These are phyloP conservation scores for Ictalurus furcatus DNA, from an alignment of 2,113 vertebrate species.

Conservation along the genomic window DNA sequence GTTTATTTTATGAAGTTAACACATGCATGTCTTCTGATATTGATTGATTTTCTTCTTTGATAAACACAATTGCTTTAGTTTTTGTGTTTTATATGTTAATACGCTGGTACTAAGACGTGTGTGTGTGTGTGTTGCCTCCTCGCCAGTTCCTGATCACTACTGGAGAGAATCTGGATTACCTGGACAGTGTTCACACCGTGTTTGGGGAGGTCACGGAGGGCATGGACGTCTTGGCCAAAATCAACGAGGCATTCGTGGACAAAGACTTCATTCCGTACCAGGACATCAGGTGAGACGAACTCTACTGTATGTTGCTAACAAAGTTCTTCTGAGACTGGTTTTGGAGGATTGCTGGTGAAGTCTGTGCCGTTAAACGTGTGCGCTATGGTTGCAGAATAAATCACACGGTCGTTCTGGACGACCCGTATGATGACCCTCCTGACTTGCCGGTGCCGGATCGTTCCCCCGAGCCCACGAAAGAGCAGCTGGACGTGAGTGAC, in stretches of 20 bases:
- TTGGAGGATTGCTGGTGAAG: background rate
- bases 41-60: background rate
- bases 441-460: conserved; percentile 85
- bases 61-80: background rate
- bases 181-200: conserved; percentile 92
- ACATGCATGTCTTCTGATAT: background rate
- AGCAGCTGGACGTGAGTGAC: conserved; percentile 89
- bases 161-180: conserved; percentile 90
- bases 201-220: conserved; percentile 97
- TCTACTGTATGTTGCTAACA: background rate
- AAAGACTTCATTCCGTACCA: conserved; percentile 94
- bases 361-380: background rate
- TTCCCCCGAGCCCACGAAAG: conserved; percentile 92
- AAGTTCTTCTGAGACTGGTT: background rate
- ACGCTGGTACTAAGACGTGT: background rate
- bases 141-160: conserved; percentile 92
- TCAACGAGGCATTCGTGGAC: conserved; percentile 94
- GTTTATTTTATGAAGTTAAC: background rate
- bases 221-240: conserved; percentile 87
- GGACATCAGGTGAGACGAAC: conserved; percentile 85
- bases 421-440: conserved; percentile 92
- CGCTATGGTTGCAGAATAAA: conserved; percentile 80
- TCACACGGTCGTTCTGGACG: conserved; percentile 94
- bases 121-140: conserved; percentile 16
- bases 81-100: background rate